Base-by-base conservation (phyloP, 2,888 invertebrate species). In the Argyra leucocephala region DNA sequence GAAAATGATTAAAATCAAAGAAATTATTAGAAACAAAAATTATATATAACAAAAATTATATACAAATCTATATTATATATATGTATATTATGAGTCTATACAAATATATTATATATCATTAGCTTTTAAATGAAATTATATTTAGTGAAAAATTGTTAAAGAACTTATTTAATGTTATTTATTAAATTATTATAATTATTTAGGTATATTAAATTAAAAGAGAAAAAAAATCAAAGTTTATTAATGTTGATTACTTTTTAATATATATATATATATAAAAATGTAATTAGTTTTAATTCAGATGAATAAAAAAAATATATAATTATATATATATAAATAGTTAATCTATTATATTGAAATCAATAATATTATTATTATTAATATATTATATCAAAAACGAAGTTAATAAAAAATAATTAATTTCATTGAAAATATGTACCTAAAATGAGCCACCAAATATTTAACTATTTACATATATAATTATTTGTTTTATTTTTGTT, bases 201-300 rank as follows among this genome's bases (percentile, higher is more conserved):
- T 48, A 48, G 48, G 18, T n/a, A 48, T 18, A n/a, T 48, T 48
- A 12, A 48, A 48, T 12, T 31, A 18, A 18, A 48, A 48, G n/a
- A 48, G 18, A 48, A 48, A 48, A 48, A 31, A 7, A 31, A 31
- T 10, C 7, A 12, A 31, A 31, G 12, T 31, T 48, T 48, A 48
- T 48, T n/a, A 9, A 48, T 48, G 48, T 48, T 48, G 48, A 48
- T 48, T 48, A 48, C 48, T 48, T 48, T 48, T 48, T 48, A 48
- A n/a, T 18, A 48, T 48, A 48, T 48, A 31, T n/a, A 48, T 48
- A 31, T 31, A 31, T 10, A 31, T 10, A 7, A 31, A 31, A 48
- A 48, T 48, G 18, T 48, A 48, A 31, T 48, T 48, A 48, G 18
- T 48, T 48, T 48, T 48, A 48, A 48, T 48, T n/a, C 48, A 12